Evolutionary conservation across 2,888 invertebrate species (phyloP).

Genomic region (Corbicula japonica): DNA sequence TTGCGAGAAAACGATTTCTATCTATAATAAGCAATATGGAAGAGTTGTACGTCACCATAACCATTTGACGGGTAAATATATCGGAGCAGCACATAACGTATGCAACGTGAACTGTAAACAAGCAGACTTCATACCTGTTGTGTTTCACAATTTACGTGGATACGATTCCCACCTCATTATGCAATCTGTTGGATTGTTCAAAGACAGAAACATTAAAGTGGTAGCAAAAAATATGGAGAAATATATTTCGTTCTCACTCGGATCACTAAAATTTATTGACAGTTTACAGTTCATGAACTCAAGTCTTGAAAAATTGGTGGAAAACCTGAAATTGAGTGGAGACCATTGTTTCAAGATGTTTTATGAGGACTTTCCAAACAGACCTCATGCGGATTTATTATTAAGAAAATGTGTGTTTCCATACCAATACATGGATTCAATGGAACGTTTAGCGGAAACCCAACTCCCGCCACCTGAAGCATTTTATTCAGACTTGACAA

Average conservation of each 20-base stretch:
- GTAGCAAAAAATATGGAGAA: slow-evolving; percentile 33
- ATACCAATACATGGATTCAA: slow-evolving; percentile 79
- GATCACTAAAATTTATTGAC: slow-evolving; percentile 37
- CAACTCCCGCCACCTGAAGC: slow-evolving; percentile 57
- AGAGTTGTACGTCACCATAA: slow-evolving; percentile 58
- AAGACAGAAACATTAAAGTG: slow-evolving; percentile 17
- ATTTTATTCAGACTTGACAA: slow-evolving; percentile 44
- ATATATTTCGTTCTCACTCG: slow-evolving; percentile 39
- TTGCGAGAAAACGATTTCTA: slow-evolving; percentile 32
- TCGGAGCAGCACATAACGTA: slow-evolving; percentile 51
- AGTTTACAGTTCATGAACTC: slow-evolving; percentile 31
- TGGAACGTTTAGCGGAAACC: slow-evolving; percentile 71
- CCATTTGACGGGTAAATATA: slow-evolving; percentile 57
- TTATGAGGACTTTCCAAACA: slow-evolving; percentile 26
- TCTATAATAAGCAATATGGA: no score
- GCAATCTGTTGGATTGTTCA: slow-evolving; percentile 39
- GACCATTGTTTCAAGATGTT: slow-evolving; percentile 23
- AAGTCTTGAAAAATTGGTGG: slow-evolving; percentile 25
- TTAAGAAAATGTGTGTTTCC: slow-evolving; percentile 78
- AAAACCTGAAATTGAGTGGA: slow-evolving; percentile 10
- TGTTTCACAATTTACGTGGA: slow-evolving; percentile 61
- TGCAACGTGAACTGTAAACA: slow-evolving; percentile 60
- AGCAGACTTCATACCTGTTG: slow-evolving; percentile 48
- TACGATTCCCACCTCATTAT: slow-evolving; percentile 61
- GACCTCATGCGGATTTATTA: slow-evolving; percentile 22